Evolutionary conservation across 2,113 vertebrate genomes (phyloP).

Genomic region (Eclectus roratus): DNA sequence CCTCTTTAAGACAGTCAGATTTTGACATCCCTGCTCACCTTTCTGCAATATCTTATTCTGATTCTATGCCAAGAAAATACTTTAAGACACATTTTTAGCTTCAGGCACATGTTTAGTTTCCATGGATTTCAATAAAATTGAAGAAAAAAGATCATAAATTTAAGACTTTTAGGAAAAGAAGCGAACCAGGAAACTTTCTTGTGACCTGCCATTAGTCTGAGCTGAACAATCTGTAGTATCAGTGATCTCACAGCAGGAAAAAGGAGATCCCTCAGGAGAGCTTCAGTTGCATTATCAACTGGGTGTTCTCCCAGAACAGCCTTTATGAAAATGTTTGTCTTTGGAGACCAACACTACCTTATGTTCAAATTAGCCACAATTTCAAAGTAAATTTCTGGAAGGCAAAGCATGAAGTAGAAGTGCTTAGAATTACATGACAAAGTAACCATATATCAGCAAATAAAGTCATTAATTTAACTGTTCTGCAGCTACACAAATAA

Average conservation of each 20-base stretch:
- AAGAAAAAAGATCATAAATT: background rate
- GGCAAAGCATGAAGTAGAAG: background rate
- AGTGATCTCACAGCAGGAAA: background rate
- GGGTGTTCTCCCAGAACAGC: background rate
- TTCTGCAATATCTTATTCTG: background rate
- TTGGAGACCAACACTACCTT: background rate
- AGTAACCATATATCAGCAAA: background rate
- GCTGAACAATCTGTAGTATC: background rate
- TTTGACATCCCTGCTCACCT: background rate
- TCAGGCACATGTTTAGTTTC: background rate
- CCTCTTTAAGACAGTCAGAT: background rate
- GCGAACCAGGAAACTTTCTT: background rate
- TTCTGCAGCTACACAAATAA: background rate
- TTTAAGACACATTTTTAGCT: background rate
- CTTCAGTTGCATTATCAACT: constrained; percentile 6
- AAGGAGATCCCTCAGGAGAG: background rate
- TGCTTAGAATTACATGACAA: background rate
- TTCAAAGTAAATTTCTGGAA: background rate
- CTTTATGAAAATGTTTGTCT: constrained; percentile 19
- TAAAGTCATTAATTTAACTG: background rate
- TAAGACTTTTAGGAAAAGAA: background rate
- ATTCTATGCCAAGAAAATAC: background rate
- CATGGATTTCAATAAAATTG: background rate
- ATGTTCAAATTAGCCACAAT: background rate
- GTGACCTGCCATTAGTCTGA: background rate